phyloP scores from a whole-genome alignment of 1,140 invertebrate species.

The Dreissena rostriformis region DNA sequence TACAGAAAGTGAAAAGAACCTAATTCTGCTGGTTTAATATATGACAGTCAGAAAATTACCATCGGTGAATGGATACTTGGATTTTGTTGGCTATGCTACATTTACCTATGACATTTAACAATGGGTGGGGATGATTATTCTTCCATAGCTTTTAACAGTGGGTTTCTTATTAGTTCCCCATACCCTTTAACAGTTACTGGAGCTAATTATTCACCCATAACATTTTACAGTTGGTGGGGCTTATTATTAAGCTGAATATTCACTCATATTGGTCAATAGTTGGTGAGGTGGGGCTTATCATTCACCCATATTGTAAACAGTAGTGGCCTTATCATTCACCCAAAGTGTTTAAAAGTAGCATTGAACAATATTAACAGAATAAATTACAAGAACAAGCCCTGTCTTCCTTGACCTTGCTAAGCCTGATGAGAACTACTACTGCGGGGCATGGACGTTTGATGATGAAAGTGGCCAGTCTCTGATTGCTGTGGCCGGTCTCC shows the following conservation, averaged over 20 bases:
- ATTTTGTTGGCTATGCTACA: too few species aligned
- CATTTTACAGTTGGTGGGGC: neutral
- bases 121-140: too few species aligned
- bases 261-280: neutral
- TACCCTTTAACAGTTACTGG: neutral
- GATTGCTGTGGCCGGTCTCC: constrained; percentile 93
- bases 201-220: neutral
- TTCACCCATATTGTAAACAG: neutral
- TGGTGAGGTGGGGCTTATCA: neutral
- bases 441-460: constrained; percentile 97
- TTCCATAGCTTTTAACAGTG: too few species aligned
- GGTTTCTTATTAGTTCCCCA: too few species aligned
- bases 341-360: too few species aligned
- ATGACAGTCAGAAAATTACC: too few species aligned
- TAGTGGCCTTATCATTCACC: neutral
- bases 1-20: too few species aligned
- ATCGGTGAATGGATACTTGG: too few species aligned
- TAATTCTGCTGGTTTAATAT: too few species aligned
- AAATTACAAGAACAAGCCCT: neutral
- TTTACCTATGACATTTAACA: too few species aligned
- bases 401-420: constrained; percentile 71
- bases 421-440: constrained; percentile 97
- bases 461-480: constrained; percentile 90
- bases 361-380: too few species aligned
- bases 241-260: neutral